Evolutionary conservation across 2,888 invertebrate genomes (phyloP), one percentile per base, ranked within the genome.

Genomic region (Eupelmus urozonus): DNA sequence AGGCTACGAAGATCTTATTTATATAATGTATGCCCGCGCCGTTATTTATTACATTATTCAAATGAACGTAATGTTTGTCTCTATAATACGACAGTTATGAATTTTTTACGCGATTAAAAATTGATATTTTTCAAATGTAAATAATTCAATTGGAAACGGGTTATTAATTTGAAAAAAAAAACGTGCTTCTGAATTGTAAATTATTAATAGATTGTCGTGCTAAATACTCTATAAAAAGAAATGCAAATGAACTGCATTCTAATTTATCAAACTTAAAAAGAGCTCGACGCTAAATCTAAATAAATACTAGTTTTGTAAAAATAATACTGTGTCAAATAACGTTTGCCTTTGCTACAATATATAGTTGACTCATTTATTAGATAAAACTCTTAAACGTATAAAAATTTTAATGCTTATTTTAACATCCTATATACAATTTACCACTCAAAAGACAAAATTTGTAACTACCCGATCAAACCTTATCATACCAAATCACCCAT

Each of bases 21-120:
- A n/a, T n/a, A n/a, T n/a, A n/a, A n/a, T n/a, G n/a, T n/a, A n/a
- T n/a, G n/a, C n/a, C n/a, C n/a, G n/a, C n/a, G n/a, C n/a, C n/a
- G n/a, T n/a, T n/a, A n/a, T n/a, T n/a, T n/a, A n/a, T n/a, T n/a
- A 65, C 53, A 60, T 77, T 60, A 66, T 71, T 72, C 53, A 42
- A 60, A 72, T 66, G 18, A 16, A 27, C n/a, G 11, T 29, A 18
- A 53, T 16, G 16, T 62, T 73, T 62, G 27, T 55, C 55, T 67
- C 62, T n/a, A 16, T 73, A 55, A 67, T 69, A 34, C n/a, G 72
- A 67, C 67, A 51, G 59, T 72, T 77, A 62, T 29, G 53, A 23
- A 60, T 25, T 62, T 62, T 59, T 53, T 66, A 49, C 20, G 9
- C 20, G 9, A 34, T 29, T 13, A 53, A 60, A 53, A 16, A 34